Base-by-base conservation (phyloP, 2,888 invertebrate genomes). In the Drosophila putrida region DNA sequence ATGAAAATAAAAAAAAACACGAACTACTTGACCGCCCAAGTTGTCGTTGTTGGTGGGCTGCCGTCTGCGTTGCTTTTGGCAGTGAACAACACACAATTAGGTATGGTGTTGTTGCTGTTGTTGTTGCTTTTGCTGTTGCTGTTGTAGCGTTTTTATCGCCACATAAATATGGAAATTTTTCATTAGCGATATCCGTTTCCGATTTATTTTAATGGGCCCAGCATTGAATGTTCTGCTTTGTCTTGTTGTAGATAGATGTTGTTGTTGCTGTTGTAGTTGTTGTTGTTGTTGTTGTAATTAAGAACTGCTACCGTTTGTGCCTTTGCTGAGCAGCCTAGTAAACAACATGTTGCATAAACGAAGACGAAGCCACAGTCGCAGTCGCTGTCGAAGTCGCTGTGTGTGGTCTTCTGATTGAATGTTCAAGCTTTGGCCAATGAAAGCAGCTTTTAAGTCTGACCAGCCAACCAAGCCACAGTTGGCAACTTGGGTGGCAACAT, bases 181-280 rank as follows among this genome's bases (percentile, higher is more conserved):
- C 80, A 86, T 86, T 89, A 89, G 85, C 71, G 78, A 82, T 86
- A 84, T 86, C 85, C 85, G 89, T 89, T 86, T 89, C 88, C 89
- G 88, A 89, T 86, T 84, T 86, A 89, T 89, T 88, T 84, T 77
- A 87, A 78, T 84, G 73, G 67, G 33, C 49, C n/a, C 44, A 64
- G 44, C 50, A 31, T 25, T 50, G 59, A 53, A 46, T 28, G 20
- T 43, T 35, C 35, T 44, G 50, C 49, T 75, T 59, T 53, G 57
- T 71, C 53, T 33, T 78, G 54, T 50, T 69, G 59, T 71, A 75
- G 72, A 68, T 76, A 71, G 57, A 70, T 65, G 49, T 66, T 69
- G 61, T 79, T 80, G 80, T 82, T 71, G 60, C 33, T 78, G 61
- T 50, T 70, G 58, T 68, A 71, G 75, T 63, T 75, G 71, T 55